Percentiles rank a stretch among this genome's conserved stretches.
Evolutionary conservation across 2,797 vertebrate species (phyloP).

Genomic region (Vipera latastei): DNA sequence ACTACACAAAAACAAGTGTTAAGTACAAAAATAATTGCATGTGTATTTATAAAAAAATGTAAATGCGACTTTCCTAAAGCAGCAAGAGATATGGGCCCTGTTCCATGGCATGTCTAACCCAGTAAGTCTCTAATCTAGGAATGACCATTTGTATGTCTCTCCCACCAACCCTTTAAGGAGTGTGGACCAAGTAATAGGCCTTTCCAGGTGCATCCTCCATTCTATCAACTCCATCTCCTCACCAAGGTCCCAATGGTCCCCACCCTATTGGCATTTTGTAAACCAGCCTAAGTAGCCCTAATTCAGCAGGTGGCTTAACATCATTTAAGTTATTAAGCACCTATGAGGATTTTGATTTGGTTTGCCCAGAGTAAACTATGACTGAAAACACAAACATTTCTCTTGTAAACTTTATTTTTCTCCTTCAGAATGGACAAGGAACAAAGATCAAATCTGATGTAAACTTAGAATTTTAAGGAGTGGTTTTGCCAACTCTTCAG

Average conservation of each 20-base stretch:
- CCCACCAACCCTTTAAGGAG: background rate
- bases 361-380: background rate
- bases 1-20: background rate
- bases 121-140: background rate
- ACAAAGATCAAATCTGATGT: background rate
- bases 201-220: background rate
- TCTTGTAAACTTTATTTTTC: background rate
- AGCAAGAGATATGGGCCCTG: background rate
- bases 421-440: background rate
- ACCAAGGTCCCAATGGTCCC: background rate
- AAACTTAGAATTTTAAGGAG: slow-evolving; percentile 31
- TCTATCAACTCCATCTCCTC: background rate
- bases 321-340: background rate
- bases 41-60: background rate
- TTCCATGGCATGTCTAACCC: background rate
- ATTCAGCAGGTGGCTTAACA: background rate
- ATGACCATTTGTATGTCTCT: background rate
- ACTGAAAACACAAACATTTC: background rate
- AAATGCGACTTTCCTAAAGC: background rate
- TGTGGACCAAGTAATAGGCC: background rate
- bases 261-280: background rate
- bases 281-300: background rate
- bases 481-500: background rate
- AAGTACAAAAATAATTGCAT: background rate
- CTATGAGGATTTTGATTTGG: background rate